Evolutionary conservation across 1,140 invertebrate genomes (phyloP), one percentile per base, ranked within the genome.

Genomic region (Drosophila grimshawi): DNA sequence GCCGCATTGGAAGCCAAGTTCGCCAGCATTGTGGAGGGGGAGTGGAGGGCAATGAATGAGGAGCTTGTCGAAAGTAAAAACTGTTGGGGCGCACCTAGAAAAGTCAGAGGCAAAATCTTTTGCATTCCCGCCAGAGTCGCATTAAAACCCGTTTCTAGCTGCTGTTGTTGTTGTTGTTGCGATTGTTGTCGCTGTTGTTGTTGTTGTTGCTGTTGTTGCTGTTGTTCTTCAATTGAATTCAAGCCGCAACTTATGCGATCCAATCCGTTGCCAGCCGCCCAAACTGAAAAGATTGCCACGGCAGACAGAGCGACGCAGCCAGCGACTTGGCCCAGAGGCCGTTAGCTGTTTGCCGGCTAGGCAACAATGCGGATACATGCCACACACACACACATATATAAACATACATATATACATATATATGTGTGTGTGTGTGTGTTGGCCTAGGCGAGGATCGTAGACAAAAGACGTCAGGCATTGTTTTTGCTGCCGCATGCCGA

Each of bases 21-120:
- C 39, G 39, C n/a, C 39, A n/a, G n/a, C 39, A 43, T 43, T 41
- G 39, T 43, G 35, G 35, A 7, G 35, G 35, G 0, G 35, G 35
- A 7, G 35, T 37, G 2, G 7, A 5, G 33, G 3, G 33, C 4
- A 33, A 33, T 27, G 51, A 49, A 49, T 51, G 62, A 41, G n/a
- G 41, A 49, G 43, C 61, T 48, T 62, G 79, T 72, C 60, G 79
- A 81, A 81, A 81, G 80, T 81, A 77, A 81, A 81, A 81, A 70
- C 64, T 70, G 48, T 8, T 33, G 41, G 37, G 37, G 33, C 56
- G 32, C 64, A 64, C 53, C 74, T 77, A 51, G 59, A 78, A 68
- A 76, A 76, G 52, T n/a, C 4, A 27, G 7, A 32, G 52, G 30
- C 73, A 61, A 66, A 64, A 73, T 68, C 72, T 68, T 74, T 68